Percentiles rank a stretch among this genome's conserved stretches.
Conservation (phyloP, 2,797 vertebrate species). For the Lithobates pipiens region DNA sequence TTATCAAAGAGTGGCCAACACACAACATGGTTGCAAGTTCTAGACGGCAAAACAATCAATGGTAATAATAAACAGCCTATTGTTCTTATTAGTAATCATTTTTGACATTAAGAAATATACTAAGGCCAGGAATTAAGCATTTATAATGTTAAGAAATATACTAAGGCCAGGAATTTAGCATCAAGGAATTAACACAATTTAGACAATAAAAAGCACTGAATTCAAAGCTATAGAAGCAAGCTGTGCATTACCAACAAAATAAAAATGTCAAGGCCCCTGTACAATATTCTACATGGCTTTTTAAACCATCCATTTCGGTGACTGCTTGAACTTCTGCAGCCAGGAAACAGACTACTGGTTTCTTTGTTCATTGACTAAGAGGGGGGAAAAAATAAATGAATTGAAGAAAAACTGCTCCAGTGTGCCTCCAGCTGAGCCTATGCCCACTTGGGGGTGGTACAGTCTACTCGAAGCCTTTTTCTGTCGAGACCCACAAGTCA, state of each 20-base stretch:
- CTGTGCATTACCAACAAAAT: background rate
- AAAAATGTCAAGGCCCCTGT: background rate
- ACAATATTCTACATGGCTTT: background rate
- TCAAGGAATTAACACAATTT: background rate
- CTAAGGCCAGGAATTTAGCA: too few relatives aligned
- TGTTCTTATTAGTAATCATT: too few relatives aligned
- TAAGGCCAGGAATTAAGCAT: too few relatives aligned
- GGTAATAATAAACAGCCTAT: too few relatives aligned
- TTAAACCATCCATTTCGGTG: background rate
- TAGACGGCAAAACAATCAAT: too few relatives aligned
- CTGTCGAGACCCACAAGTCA: slow-evolving; percentile 72
- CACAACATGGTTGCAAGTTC: too few relatives aligned
- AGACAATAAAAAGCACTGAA: background rate
- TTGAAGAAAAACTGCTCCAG: slow-evolving; percentile 71
- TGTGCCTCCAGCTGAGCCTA: slow-evolving; percentile 86
- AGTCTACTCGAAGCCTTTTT: slow-evolving; percentile 83
- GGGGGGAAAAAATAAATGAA: slow-evolving; percentile 34
- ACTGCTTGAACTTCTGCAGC: background rate
- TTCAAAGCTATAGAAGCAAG: background rate
- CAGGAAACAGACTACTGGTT: slow-evolving; percentile 13
- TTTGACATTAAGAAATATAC: too few relatives aligned
- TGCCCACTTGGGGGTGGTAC: slow-evolving; percentile 98
- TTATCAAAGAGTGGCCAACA: too few relatives aligned
- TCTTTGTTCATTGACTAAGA: slow-evolving; percentile 63
- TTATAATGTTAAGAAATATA: too few relatives aligned